Base-by-base conservation (phyloP, 2,113 vertebrate species). In the Equus przewalskii region DNA sequence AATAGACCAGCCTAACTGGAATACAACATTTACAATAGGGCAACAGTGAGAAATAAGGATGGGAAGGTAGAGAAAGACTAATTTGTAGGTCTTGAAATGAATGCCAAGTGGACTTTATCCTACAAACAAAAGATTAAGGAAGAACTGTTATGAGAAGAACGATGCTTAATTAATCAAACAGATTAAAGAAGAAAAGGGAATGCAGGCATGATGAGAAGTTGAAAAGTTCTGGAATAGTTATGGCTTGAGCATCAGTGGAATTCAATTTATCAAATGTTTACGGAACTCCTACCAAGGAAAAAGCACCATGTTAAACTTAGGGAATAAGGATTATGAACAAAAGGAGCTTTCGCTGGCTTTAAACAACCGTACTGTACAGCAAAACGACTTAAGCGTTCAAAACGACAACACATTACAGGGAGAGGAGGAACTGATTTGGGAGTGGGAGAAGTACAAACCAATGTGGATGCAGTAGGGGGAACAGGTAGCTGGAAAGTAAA, bases 41-140 rank as follows among this genome's bases (percentile, higher is more conserved):
- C 30, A 97, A 85, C 7, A 94, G 69, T 76, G 73, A 94, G 58
- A 75, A 82, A 51, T 72, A 49, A 96, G 70, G 19, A 96, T 69
- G 51, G 14, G 73, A 86, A 76, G 12, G 46, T 65, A 70, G n/a
- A 60, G 4, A 54, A 54, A 88, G 36, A 76, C 41, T 75, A 44
- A 70, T 67, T 54, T 95, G 21, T 81, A 58, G 1, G 13, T 94
- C 75, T 90, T 89, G 4, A 94, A 19, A 83, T 65, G 46, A 96
- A 92, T 58, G 30, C 28, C 26, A 90, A 86, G n/a, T 83, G 9
- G 22, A 69, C 28, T 91, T 96, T 44, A 90, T 33, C 22, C 56
- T 88, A 75, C 26, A 90, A 90, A 76, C 49, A 89, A 93, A 84
- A 69, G 49, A 70, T 0, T 41, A 58, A 91, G 11, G 33, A 22